Percentiles rank a stretch among this genome's conserved stretches.
phyloP scores from a whole-genome alignment of 2,797 vertebrate genomes.

The Gephyroberyx darwinii region DNA sequence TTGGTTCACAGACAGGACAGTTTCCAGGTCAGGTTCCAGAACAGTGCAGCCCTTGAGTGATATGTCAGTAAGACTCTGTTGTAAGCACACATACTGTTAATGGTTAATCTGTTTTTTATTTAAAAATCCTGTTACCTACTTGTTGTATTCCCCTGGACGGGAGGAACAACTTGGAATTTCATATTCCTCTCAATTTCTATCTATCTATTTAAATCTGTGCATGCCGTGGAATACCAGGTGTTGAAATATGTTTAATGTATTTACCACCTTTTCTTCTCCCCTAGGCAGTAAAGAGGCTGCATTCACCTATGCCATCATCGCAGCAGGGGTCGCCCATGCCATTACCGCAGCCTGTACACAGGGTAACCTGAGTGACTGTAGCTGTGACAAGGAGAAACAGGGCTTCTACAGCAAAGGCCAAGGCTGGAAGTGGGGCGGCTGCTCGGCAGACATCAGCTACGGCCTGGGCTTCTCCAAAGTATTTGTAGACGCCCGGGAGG shows the following conservation, averaged over 20 bases:
- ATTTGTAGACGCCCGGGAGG: conserved; percentile 95
- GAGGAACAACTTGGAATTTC: conserved; percentile 16
- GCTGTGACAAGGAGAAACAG: conserved; percentile 97
- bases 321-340: conserved; percentile 94
- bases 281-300: conserved; percentile 95
- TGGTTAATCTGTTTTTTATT: conserved; percentile 54
- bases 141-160: conserved; percentile 24
- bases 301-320: conserved; percentile 96
- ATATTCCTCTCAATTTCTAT: neutral
- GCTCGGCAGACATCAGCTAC: conserved; percentile 95
- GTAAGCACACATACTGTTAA: conserved; percentile 67
- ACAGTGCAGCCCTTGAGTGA: conserved; percentile 67
- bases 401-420: conserved; percentile 94
- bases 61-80: conserved; percentile 61
- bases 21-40: conserved; percentile 77
- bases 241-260: conserved; percentile 25
- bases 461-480: conserved; percentile 96
- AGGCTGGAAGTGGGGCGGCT: conserved; percentile 99
- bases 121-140: conserved; percentile 17
- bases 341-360: conserved; percentile 95
- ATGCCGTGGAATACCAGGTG: neutral
- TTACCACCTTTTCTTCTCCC: conserved; percentile 31
- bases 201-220: neutral
- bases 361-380: conserved; percentile 97
- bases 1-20: conserved; percentile 75